phyloP scores from a whole-genome alignment of 2,797 vertebrate genomes.

The Sternarchorhynchus goeldii region DNA sequence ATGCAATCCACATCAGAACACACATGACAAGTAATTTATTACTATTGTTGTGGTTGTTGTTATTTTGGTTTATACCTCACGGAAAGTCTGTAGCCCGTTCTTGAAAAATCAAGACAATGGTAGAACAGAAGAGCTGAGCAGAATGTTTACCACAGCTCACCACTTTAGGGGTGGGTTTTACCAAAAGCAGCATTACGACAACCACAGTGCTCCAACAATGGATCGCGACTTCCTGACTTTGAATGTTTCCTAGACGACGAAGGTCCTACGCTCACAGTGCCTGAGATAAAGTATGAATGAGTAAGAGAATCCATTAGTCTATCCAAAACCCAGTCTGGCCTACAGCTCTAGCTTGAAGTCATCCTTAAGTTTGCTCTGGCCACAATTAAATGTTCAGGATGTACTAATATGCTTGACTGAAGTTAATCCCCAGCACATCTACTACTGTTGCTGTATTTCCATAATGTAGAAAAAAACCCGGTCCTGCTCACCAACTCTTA shows the following conservation, averaged over 20 bases:
- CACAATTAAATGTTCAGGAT: neutral
- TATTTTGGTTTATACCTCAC: too few relatives aligned
- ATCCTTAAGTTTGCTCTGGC: neutral
- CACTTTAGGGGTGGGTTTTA: too few relatives aligned
- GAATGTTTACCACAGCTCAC: too few relatives aligned
- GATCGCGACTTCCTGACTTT: too few relatives aligned
- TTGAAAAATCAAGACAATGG: too few relatives aligned
- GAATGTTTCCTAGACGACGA: neutral
- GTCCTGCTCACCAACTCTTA: slow-evolving; percentile 8
- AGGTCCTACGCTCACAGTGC: neutral
- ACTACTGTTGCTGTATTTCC: neutral
- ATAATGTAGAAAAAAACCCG: slow-evolving; percentile 1
- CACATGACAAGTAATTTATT: too few relatives aligned
- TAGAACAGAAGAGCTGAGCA: too few relatives aligned
- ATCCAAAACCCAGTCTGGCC: neutral
- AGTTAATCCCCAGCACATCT: neutral
- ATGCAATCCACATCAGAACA: too few relatives aligned
- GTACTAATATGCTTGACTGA: neutral
- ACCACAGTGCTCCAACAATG: too few relatives aligned
- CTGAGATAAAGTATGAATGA: neutral
- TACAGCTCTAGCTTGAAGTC: neutral
- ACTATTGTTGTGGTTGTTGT: too few relatives aligned
- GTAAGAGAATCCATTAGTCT: neutral
- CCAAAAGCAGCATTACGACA: too few relatives aligned
- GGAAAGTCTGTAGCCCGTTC: too few relatives aligned